Percentiles rank a stretch among this genome's conserved stretches.
These are phyloP conservation scores for Euura lappo DNA, from an alignment of 1,140 invertebrate genomes.

Conservation along the genomic window DNA sequence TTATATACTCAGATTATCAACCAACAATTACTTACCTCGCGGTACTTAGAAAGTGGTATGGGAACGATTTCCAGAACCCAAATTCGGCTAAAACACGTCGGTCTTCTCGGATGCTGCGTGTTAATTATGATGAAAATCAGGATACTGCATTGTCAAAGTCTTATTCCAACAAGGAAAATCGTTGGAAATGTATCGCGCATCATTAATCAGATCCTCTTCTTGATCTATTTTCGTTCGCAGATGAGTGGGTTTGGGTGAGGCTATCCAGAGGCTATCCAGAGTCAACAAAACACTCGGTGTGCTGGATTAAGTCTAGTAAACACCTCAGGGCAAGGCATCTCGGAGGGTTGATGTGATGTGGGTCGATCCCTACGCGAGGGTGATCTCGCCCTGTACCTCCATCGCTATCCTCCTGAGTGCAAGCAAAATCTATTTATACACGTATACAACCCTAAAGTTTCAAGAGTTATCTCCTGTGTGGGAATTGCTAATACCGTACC, in stretches of 20 bases:
- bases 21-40: too few species aligned
- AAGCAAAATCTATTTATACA: background rate
- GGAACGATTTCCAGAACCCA: too few species aligned
- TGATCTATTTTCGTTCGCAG: background rate
- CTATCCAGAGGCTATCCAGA: background rate
- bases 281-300: conserved; percentile 3
- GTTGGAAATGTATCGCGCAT: background rate
- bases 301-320: conserved; percentile 7
- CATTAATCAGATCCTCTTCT: background rate
- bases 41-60: too few species aligned
- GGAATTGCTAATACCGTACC: too few species aligned
- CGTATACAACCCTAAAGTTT: too few species aligned
- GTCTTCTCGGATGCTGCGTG: too few species aligned
- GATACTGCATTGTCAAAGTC: too few species aligned
- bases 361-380: background rate
- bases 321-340: background rate
- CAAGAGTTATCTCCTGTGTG: too few species aligned
- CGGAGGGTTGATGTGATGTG: background rate
- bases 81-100: too few species aligned
- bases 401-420: background rate
- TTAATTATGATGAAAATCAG: too few species aligned
- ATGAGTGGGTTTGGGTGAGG: background rate
- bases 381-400: background rate
- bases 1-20: too few species aligned
- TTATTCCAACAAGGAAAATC: too few species aligned